A percentile compares a stretch with the other conserved stretches of the same genome.
Evolutionary conservation across 1,140 invertebrate genomes (phyloP).

Genomic region (Diorhabda elongata): DNA sequence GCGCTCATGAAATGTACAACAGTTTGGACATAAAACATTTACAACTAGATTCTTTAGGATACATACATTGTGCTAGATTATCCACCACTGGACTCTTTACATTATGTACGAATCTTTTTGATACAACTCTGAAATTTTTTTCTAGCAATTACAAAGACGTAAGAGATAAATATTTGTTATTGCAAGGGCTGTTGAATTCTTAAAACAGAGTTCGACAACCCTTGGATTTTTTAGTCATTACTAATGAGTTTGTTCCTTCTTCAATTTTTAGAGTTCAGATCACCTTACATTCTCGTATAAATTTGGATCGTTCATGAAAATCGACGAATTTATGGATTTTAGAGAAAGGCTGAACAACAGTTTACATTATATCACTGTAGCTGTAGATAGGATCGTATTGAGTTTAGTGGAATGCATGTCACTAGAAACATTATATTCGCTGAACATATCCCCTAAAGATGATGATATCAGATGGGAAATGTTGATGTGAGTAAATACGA

Average conservation of each 20-base stretch:
- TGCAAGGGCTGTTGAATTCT: not conserved
- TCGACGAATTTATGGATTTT: conserved; percentile 86
- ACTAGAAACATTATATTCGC: conserved; percentile 38
- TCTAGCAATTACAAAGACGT: conserved; percentile 83
- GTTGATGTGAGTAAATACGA: conserved; percentile 36
- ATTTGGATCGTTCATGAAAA: conserved; percentile 88
- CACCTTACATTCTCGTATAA: conserved; percentile 90
- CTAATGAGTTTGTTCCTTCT: too few relatives aligned
- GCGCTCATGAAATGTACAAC: conserved; percentile 63
- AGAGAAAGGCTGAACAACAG: conserved; percentile 77
- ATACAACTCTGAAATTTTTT: conserved; percentile 78
- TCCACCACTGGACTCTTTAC: conserved; percentile 64
- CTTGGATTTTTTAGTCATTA: too few relatives aligned
- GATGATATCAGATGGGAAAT: conserved; percentile 50
- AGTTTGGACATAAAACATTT: conserved; percentile 89
- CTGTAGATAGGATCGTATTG: conserved; percentile 74
- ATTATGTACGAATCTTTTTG: conserved; percentile 60
- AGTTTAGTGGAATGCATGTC: conserved; percentile 60
- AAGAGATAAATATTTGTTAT: conserved; percentile 37
- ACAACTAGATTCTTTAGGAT: conserved; percentile 87
- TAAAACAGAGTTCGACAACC: not conserved
- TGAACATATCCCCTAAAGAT: conserved; percentile 50
- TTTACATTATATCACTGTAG: conserved; percentile 71
- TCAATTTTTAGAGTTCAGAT: conserved; percentile 71
- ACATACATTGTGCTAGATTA: conserved; percentile 73